Percentiles rank a stretch among this genome's conserved stretches.
Conservation (phyloP, 2,888 invertebrate genomes). For the Apotomis turbidana region DNA sequence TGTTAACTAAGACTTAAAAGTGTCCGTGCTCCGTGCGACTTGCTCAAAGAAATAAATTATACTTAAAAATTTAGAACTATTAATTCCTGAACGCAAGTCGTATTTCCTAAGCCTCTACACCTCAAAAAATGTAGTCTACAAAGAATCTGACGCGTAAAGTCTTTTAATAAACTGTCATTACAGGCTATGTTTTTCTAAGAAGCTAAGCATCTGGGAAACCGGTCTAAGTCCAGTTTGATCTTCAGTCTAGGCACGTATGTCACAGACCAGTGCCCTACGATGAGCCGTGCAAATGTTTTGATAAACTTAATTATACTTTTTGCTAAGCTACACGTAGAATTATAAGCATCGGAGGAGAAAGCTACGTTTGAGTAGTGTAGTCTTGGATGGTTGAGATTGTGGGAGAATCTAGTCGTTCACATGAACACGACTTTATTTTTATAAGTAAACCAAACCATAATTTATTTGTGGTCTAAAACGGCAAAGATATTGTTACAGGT, state of each 20-base stretch:
- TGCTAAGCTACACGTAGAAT: background rate
- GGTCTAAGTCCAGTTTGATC: slow-evolving; percentile 22
- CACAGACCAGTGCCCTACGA: slow-evolving; percentile 31
- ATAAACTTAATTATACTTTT: slow-evolving; percentile 31
- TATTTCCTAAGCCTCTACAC: background rate
- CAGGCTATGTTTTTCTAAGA: slow-evolving; percentile 22
- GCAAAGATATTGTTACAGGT: background rate
- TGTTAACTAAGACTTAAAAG: no score
- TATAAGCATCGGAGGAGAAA: slow-evolving; percentile 1
- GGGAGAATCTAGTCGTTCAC: background rate
- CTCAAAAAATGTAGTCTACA: background rate
- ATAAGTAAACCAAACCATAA: no score
- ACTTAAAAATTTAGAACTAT: no score
- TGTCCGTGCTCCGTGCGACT: no score
- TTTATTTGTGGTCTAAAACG: no score
- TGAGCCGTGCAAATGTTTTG: slow-evolving; percentile 21
- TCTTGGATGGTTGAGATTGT: background rate
- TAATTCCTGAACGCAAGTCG: background rate
- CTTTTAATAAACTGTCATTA: slow-evolving; percentile 25
- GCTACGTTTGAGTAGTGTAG: background rate
- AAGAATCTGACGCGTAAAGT: slow-evolving; percentile 1
- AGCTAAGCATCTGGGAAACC: slow-evolving; percentile 22
- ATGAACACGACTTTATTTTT: no score
- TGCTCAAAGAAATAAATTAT: no score
- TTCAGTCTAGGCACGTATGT: slow-evolving; percentile 42